phyloP scores from a whole-genome alignment of 2,797 vertebrate genomes.

The Buceros bicornis region DNA sequence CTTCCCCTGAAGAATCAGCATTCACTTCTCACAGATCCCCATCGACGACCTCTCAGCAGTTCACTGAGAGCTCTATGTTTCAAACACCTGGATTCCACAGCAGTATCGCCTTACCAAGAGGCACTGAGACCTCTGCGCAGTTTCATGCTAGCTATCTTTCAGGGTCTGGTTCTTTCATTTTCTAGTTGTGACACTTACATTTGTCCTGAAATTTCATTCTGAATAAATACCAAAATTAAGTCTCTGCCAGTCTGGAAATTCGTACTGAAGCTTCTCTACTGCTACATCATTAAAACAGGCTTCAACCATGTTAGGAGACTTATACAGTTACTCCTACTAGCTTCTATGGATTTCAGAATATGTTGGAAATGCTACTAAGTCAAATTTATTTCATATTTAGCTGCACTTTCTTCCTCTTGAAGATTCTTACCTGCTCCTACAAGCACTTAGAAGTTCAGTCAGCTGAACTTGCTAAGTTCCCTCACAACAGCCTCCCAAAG shows the following conservation, averaged over 20 bases:
- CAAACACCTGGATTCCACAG: background rate
- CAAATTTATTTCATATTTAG: background rate
- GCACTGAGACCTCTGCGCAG: background rate
- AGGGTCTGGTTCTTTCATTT: background rate
- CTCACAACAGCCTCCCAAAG: background rate
- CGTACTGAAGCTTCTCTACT: background rate
- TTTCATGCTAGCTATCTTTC: background rate
- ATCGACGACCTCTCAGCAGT: background rate
- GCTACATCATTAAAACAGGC: background rate
- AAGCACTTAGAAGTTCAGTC: background rate
- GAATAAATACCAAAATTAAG: background rate
- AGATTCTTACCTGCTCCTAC: background rate
- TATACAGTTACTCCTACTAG: background rate
- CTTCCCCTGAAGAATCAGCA: background rate
- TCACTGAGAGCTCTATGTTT: background rate
- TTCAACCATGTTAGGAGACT: background rate
- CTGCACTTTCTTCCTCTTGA: background rate
- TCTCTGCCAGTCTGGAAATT: background rate
- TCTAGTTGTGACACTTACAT: accelerated
- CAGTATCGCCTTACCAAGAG: background rate
- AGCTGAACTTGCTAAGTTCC: background rate
- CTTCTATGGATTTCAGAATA: background rate
- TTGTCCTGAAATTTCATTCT: background rate
- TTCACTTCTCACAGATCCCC: background rate
- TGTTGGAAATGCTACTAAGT: too few relatives aligned